Evolutionary conservation across 2,888 invertebrate species (phyloP).

Genomic region (Amphipoea lucens): DNA sequence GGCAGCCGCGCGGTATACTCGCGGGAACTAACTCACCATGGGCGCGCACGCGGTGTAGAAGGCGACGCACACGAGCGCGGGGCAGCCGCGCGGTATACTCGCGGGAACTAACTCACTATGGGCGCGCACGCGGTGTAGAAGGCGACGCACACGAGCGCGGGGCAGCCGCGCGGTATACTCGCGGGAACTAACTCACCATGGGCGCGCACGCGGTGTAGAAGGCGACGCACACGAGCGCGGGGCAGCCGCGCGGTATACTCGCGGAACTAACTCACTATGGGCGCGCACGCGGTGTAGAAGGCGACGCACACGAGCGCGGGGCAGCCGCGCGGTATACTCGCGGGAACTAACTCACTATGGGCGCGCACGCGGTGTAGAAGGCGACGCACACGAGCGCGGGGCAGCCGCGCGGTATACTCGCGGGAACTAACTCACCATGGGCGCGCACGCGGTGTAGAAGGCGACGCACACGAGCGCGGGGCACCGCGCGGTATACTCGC

Average conservation of each 20-base stretch:
- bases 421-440: constrained; percentile 91
- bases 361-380: constrained; percentile 95
- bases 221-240: constrained; percentile 95
- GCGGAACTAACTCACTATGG: constrained; percentile 91
- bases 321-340: constrained; percentile 89
- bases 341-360: constrained; percentile 91
- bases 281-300: constrained; percentile 95
- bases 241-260: constrained; percentile 90
- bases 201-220: constrained; percentile 96
- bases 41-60: constrained; percentile 96
- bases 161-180: constrained; percentile 90
- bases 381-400: constrained; percentile 96
- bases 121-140: constrained; percentile 96
- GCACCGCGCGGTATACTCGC: constrained; percentile 89
- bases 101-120: constrained; percentile 90
- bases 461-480: constrained; percentile 96
- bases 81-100: constrained; percentile 90
- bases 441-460: constrained; percentile 95
- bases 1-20: constrained; percentile 90
- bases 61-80: constrained; percentile 95
- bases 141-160: constrained; percentile 95
- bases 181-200: constrained; percentile 90
- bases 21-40: constrained; percentile 90
- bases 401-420: constrained; percentile 89
- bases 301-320: constrained; percentile 96